phyloP scores from a whole-genome alignment of 2,113 vertebrate genomes.

The Rhodinocichla rosea region DNA sequence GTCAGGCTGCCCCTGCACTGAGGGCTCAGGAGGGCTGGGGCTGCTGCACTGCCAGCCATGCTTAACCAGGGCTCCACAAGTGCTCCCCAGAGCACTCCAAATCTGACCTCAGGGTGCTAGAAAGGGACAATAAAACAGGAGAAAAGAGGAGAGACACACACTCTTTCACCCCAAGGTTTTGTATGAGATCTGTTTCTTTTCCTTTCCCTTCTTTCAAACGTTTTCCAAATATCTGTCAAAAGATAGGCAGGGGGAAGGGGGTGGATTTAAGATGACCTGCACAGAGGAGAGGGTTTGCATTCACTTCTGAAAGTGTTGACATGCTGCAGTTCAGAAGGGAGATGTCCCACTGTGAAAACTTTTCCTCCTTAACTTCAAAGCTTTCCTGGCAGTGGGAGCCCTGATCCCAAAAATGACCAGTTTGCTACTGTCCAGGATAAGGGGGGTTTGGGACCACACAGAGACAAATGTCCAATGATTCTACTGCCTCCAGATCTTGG shows the following conservation, averaged over 20 bases:
- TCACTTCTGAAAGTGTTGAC: neutral
- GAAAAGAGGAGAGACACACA: too few relatives aligned
- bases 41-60: rapidly evolving
- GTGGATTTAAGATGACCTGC: neutral
- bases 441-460: neutral
- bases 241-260: neutral
- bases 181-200: neutral
- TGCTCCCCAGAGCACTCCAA: neutral
- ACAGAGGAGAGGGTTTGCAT: neutral
- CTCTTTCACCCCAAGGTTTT: rapidly evolving
- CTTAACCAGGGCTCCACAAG: rapidly evolving
- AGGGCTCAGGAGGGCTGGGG: neutral
- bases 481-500: neutral
- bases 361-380: neutral
- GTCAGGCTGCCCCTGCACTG: neutral
- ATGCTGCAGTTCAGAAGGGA: neutral
- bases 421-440: neutral
- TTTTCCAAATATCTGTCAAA: neutral
- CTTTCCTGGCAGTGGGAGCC: neutral
- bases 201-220: neutral
- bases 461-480: neutral
- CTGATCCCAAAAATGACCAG: neutral
- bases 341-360: neutral
- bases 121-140: too few relatives aligned
- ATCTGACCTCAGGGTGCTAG: neutral